Percentiles rank a stretch among this genome's conserved stretches.
These are phyloP conservation scores for Andrena flavipes DNA, from an alignment of 2,888 invertebrate genomes.

Conservation along the genomic window DNA sequence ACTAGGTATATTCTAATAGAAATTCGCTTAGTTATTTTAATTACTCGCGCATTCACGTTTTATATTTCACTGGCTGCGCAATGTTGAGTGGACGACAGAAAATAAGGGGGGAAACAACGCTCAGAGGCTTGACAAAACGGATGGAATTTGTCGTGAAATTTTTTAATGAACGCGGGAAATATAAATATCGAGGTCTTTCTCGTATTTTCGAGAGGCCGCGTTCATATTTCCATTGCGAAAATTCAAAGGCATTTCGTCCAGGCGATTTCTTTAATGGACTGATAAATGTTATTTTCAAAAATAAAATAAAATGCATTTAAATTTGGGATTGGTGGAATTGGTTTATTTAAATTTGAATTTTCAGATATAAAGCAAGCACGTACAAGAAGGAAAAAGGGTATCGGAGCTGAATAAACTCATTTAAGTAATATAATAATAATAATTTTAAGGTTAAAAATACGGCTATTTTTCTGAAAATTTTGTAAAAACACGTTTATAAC, in stretches of 20 bases:
- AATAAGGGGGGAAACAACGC: neutral
- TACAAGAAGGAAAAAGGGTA: too few species aligned
- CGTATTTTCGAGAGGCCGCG: neutral
- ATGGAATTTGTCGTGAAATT: neutral
- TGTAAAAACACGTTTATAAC: too few species aligned
- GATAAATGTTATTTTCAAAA: too few species aligned
- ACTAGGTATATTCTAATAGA: conserved; percentile 25
- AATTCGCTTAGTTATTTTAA: conserved; percentile 36
- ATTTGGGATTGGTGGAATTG: too few species aligned
- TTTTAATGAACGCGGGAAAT: conserved; percentile 18
- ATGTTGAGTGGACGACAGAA: neutral
- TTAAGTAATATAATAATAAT: too few species aligned
- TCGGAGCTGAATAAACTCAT: too few species aligned
- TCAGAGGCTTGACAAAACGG: neutral
- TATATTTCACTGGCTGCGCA: neutral
- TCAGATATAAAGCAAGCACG: too few species aligned
- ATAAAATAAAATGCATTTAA: too few species aligned
- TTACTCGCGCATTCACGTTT: conserved; percentile 12
- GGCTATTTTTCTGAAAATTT: too few species aligned
- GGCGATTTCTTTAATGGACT: conserved; percentile 26
- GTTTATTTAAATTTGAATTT: too few species aligned
- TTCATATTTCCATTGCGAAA: neutral
- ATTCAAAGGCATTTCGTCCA: conserved; percentile 10
- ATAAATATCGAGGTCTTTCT: neutral
- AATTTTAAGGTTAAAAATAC: too few species aligned